Percentiles rank a stretch among this genome's conserved stretches.
Evolutionary conservation across 2,797 vertebrate genomes (phyloP).

Genomic region (Pogonophryne albipinna): DNA sequence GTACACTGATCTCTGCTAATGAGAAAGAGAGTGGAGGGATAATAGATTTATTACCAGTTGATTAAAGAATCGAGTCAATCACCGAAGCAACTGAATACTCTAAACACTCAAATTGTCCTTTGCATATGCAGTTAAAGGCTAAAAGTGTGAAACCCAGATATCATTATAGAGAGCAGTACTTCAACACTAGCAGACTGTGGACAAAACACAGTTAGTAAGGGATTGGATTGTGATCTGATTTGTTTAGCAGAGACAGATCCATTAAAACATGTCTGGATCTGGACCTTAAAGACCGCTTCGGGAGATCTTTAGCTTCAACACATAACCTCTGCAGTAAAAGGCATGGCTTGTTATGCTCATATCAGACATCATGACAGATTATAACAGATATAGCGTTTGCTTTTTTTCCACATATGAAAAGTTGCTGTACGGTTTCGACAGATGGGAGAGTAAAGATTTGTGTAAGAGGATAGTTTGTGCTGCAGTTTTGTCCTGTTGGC

Average conservation of each 20-base stretch:
- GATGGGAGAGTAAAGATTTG: no score
- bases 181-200: background rate
- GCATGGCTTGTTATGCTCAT: background rate
- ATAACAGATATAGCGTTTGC: background rate
- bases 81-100: background rate
- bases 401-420: background rate
- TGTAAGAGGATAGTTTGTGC: no score
- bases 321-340: background rate
- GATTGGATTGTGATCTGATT: background rate
- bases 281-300: background rate
- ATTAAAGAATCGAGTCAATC: no score
- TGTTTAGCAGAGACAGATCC: constrained; percentile 1
- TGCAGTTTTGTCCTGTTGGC: no score
- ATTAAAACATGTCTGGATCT: background rate
- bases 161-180: constrained; percentile 1
- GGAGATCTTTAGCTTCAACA: background rate
- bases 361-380: background rate
- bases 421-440: background rate
- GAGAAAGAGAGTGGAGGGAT: background rate
- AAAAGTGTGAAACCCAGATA: no score
- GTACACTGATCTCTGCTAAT: background rate
- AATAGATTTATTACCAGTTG: background rate
- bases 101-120: background rate
- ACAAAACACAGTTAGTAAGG: background rate
- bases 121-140: constrained; percentile 1